A percentile compares a stretch with the other conserved stretches of the same genome.
These are phyloP conservation scores for Acholoe squamosa DNA, from an alignment of 2,888 invertebrate genomes.

Conservation along the genomic window DNA sequence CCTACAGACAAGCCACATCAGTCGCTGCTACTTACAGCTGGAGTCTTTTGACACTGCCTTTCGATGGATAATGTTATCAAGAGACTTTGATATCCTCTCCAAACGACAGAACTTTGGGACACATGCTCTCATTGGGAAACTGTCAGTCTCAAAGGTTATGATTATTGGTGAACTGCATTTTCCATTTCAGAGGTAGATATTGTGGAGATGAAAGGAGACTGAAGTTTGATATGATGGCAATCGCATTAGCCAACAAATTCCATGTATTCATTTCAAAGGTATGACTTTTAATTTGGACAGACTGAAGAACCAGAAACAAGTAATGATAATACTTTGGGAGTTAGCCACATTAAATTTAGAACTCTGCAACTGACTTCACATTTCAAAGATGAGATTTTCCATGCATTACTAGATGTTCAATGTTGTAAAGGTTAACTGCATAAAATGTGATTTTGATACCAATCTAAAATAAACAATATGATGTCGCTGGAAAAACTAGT, in stretches of 20 bases:
- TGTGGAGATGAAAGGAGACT: too few species aligned
- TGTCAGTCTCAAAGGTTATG: neutral
- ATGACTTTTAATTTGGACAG: too few species aligned
- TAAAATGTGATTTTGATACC: too few species aligned
- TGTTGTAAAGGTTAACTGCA: neutral
- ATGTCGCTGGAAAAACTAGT: too few species aligned
- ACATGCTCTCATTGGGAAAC: neutral
- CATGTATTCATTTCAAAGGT: too few species aligned
- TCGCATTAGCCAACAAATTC: too few species aligned
- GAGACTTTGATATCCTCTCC: neutral
- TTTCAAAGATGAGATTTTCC: neutral
- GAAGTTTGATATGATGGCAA: too few species aligned
- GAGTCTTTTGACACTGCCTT: neutral
- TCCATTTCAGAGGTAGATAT: too few species aligned
- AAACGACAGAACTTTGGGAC: neutral
- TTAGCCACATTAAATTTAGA: too few species aligned
- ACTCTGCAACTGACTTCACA: neutral
- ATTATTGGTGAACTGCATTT: neutral
- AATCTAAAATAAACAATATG: too few species aligned
- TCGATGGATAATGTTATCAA: constrained; percentile 3
- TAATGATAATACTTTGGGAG: too few species aligned
- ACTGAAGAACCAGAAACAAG: too few species aligned
- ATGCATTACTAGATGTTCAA: neutral
- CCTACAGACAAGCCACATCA: neutral
- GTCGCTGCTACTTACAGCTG: neutral